Evolutionary conservation across 2,888 invertebrate genomes (phyloP).

Genomic region (Phyllotreta cruciferae): DNA sequence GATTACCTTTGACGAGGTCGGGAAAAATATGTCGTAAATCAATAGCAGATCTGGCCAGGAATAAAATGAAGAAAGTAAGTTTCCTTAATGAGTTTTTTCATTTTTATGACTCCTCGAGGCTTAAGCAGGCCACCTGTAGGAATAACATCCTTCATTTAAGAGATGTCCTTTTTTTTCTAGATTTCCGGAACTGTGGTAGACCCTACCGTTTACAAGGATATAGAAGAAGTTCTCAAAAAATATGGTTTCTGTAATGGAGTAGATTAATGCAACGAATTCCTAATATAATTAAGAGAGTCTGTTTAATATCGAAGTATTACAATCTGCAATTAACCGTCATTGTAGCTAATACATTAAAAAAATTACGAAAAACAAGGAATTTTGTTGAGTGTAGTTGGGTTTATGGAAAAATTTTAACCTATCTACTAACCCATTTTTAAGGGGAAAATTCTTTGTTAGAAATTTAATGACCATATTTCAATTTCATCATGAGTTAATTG

Average conservation of each 20-base stretch:
- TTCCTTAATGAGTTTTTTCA: no score
- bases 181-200: conserved; percentile 88
- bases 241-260: conserved; percentile 66
- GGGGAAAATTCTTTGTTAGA: not conserved
- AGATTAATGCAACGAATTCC: conserved; percentile 10
- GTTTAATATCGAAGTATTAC: conserved; percentile 15
- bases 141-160: no score
- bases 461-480: no score
- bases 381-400: not conserved
- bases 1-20: conserved; percentile 87
- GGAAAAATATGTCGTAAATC: conserved; percentile 82
- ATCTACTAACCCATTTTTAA: no score
- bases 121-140: no score
- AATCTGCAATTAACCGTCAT: not conserved
- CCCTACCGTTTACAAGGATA: conserved; percentile 78
- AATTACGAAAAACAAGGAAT: not conserved
- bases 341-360: not conserved
- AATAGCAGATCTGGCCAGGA: conserved; percentile 83
- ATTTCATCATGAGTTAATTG: no score
- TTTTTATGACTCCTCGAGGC: no score
- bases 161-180: conserved; percentile 57
- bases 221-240: conserved; percentile 76
- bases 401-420: not conserved
- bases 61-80: conserved; percentile 76
- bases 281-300: not conserved